Percentiles rank a stretch among this genome's conserved stretches.
phyloP scores from a whole-genome alignment of 2,113 vertebrate species.

The Rhinoderma darwinii region DNA sequence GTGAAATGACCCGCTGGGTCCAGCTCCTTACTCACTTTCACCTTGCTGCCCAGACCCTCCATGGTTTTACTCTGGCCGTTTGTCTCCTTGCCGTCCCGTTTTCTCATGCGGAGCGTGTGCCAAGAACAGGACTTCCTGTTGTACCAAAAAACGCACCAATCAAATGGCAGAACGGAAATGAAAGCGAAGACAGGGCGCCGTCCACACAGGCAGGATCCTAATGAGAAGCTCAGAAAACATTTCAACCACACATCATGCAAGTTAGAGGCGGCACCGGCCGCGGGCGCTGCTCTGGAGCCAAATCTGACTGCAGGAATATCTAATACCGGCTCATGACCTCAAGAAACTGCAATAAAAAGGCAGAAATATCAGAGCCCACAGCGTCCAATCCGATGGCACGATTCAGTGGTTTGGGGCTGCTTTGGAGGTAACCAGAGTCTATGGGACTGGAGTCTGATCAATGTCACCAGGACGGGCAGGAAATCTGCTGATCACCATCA shows the following conservation, averaged over 20 bases:
- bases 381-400: not conserved
- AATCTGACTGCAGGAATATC: not conserved
- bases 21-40: conserved; percentile 93
- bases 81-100: conserved; percentile 90
- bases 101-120: conserved; percentile 98
- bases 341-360: too few relatives aligned
- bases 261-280: not conserved
- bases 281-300: not conserved
- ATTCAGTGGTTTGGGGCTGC: not conserved
- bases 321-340: too few relatives aligned
- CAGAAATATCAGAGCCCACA: not conserved
- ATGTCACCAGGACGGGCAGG: too few relatives aligned
- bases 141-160: conserved; percentile 89
- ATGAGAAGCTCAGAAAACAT: conserved; percentile 52
- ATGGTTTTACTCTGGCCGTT: conserved; percentile 93
- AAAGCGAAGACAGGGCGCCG: conserved; percentile 66
- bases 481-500: too few relatives aligned
- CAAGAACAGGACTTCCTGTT: conserved; percentile 99
- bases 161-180: conserved; percentile 71
- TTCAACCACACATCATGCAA: conserved; percentile 61
- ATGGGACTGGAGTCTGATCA: not conserved
- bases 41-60: conserved; percentile 90
- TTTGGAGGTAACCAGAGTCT: not conserved
- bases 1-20: conserved; percentile 27
- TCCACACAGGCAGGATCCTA: conserved; percentile 65